A percentile compares a stretch with the other conserved stretches of the same genome.
Conservation (phyloP, 2,888 invertebrate species). For the Ochlodes sylvanus region DNA sequence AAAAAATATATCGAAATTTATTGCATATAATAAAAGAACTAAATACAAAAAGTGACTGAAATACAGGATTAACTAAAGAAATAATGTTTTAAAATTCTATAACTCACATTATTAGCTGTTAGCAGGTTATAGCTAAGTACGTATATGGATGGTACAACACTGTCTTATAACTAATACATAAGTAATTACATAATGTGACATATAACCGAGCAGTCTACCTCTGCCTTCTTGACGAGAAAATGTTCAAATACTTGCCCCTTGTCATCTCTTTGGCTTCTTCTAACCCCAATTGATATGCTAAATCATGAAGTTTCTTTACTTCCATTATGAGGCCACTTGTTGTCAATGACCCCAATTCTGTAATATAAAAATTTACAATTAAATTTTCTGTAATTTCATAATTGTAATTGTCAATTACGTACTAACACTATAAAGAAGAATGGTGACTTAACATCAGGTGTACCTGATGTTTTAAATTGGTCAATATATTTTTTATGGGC, state of each 20-base stretch:
- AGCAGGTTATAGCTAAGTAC: background rate
- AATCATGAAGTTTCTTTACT: constrained; percentile 96
- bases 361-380: constrained; percentile 52
- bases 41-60: too few species aligned
- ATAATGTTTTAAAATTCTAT: too few species aligned
- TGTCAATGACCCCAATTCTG: constrained; percentile 90
- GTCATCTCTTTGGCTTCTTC: constrained; percentile 99
- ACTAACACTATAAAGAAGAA: too few species aligned
- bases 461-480: too few species aligned
- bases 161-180: too few species aligned
- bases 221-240: constrained; percentile 84
- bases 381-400: background rate
- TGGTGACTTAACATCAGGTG: too few species aligned
- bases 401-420: too few species aligned
- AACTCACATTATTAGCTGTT: too few species aligned
- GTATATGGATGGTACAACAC: background rate
- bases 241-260: constrained; percentile 96
- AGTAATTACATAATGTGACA: background rate
- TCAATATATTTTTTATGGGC: too few species aligned
- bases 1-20: too few species aligned
- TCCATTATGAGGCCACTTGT: constrained; percentile 95
- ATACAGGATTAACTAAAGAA: too few species aligned
- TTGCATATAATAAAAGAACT: too few species aligned
- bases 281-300: constrained; percentile 96
- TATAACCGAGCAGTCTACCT: constrained; percentile 49